Evolutionary conservation across 2,888 invertebrate genomes (phyloP).

Genomic region (Watsonalla binaria): DNA sequence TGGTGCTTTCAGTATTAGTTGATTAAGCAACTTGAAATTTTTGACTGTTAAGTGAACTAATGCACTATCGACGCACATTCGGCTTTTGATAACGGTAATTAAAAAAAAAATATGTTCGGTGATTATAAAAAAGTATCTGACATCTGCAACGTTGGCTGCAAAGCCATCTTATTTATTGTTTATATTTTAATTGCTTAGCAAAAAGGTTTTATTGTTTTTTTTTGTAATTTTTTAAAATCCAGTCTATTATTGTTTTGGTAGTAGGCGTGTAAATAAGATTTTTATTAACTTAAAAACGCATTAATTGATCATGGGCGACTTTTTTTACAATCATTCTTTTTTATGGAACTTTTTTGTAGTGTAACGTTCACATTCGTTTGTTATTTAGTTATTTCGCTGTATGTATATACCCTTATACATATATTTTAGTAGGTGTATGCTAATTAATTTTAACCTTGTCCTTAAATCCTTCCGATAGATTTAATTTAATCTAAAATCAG

Average conservation of each 20-base stretch:
- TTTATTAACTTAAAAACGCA: conserved; percentile 57
- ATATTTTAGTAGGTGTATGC: conserved; percentile 46
- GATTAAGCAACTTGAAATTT: conserved; percentile 56
- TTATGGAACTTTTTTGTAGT: conserved; percentile 16
- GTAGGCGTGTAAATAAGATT: conserved; percentile 73
- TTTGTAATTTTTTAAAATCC: conserved; percentile 37
- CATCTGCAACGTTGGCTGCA: conserved; percentile 19
- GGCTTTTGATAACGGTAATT: conserved; percentile 28
- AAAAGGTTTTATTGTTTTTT: conserved; percentile 52
- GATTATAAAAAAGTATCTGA: not conserved
- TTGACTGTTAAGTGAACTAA: conserved; percentile 35
- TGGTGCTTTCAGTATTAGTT: conserved; percentile 78
- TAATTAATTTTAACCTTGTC: conserved; percentile 26
- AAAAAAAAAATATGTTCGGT: conserved; percentile 1
- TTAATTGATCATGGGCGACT: conserved; percentile 2
- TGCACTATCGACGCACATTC: conserved; percentile 50
- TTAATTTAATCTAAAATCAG: conserved; percentile 35
- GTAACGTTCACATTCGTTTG: conserved; percentile 53
- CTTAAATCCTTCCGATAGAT: conserved; percentile 24
- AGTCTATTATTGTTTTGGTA: conserved; percentile 54
- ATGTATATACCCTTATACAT: conserved; percentile 54
- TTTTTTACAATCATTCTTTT: conserved; percentile 4
- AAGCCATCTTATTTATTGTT: conserved; percentile 52
- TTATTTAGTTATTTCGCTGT: conserved; percentile 69
- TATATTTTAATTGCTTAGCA: conserved; percentile 64